Conservation (phyloP, 2,888 invertebrate genomes). For the Cynaeus angustus region DNA sequence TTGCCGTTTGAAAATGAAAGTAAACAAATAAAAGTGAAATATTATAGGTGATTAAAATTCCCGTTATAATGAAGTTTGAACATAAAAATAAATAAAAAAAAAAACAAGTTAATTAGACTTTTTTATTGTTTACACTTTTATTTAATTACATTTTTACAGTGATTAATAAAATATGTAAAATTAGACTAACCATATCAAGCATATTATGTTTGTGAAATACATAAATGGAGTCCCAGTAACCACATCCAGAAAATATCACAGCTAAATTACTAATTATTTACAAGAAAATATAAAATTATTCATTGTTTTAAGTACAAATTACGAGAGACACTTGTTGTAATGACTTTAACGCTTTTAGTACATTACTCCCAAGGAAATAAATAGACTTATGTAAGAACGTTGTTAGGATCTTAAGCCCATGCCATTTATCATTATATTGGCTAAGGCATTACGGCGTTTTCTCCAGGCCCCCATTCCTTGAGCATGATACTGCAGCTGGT, state of each 20-base stretch:
- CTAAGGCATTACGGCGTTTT: slow-evolving; percentile 91
- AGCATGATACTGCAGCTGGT: slow-evolving; percentile 91
- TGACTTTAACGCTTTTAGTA: slow-evolving; percentile 55
- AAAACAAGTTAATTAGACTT: slow-evolving; percentile 2
- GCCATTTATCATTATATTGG: slow-evolving; percentile 98
- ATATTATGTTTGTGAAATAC: slow-evolving; percentile 37
- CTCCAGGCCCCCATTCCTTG: slow-evolving; percentile 96
- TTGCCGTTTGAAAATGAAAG: no score
- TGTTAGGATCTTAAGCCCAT: slow-evolving; percentile 73
- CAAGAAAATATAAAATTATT: slow-evolving; percentile 50
- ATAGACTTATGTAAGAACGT: slow-evolving; percentile 45
- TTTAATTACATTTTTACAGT: slow-evolving; percentile 43
- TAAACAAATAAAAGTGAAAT: no score
- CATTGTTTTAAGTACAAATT: slow-evolving; percentile 36
- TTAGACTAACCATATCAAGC: slow-evolving; percentile 34
- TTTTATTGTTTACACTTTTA: slow-evolving; percentile 30
- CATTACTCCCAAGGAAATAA: slow-evolving; percentile 42
- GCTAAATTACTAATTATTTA: slow-evolving; percentile 71
- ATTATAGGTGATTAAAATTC: no score
- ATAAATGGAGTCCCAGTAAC: slow-evolving; percentile 57
- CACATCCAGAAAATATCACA: slow-evolving; percentile 71
- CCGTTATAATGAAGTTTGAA: no score
- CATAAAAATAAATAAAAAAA: not conserved
- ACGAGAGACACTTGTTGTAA: slow-evolving; percentile 45
- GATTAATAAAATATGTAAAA: slow-evolving; percentile 31